A percentile compares a stretch with the other conserved stretches of the same genome.
These are phyloP conservation scores for Syngnathus scovelli DNA, from an alignment of 2,113 vertebrate species.

Conservation along the genomic window DNA sequence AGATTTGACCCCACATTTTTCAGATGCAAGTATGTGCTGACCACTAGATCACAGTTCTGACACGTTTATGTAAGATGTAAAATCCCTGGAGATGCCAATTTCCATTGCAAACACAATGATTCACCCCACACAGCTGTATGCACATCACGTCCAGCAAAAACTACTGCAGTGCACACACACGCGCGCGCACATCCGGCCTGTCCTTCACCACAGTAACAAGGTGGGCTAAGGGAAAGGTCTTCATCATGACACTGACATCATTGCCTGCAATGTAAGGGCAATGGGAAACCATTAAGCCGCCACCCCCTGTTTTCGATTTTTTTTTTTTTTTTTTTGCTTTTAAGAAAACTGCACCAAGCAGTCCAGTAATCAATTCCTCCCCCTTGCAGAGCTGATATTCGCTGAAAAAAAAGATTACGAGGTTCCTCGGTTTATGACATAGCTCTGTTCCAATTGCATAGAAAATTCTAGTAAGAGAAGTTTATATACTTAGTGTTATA, in stretches of 20 bases:
- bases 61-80: background rate
- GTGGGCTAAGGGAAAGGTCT: slow-evolving; percentile 12
- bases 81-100: background rate
- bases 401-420: background rate
- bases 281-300: background rate
- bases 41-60: background rate
- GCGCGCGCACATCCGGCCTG: slow-evolving; percentile 7
- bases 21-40: no score
- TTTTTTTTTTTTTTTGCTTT: background rate
- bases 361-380: background rate
- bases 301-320: background rate
- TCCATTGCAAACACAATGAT: slow-evolving; percentile 12
- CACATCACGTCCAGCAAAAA: slow-evolving; percentile 37
- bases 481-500: no score
- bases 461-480: background rate
- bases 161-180: slow-evolving; percentile 27
- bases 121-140: slow-evolving; percentile 19
- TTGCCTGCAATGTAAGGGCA: background rate
- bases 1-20: no score
- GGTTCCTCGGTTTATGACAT: background rate
- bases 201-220: slow-evolving; percentile 38
- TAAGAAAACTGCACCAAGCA: background rate
- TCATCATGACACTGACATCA: slow-evolving; percentile 16
- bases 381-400: background rate
- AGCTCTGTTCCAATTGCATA: background rate